phyloP scores from a whole-genome alignment of 1,140 invertebrate species.

The Chelonus insularis region DNA sequence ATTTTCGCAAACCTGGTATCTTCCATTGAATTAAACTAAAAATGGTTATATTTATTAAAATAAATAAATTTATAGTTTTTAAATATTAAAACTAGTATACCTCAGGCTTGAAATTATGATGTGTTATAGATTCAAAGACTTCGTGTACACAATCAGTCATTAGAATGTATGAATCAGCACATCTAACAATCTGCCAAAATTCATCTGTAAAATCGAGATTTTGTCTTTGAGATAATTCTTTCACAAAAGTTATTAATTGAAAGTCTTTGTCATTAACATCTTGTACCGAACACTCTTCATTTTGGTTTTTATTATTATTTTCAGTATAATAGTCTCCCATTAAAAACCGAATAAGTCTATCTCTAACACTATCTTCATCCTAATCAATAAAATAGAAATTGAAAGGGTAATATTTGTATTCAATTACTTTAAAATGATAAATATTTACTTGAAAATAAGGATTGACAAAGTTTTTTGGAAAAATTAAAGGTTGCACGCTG shows the following conservation, averaged over 20 bases:
- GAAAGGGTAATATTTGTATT: too few species aligned
- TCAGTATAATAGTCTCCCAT: slow-evolving; percentile 36
- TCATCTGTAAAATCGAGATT: slow-evolving; percentile 50
- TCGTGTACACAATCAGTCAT: slow-evolving; percentile 41
- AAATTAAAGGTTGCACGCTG: slow-evolving; percentile 33
- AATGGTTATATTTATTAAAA: slow-evolving; percentile 11
- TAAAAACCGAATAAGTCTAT: slow-evolving; percentile 37
- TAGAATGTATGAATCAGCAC: slow-evolving; percentile 32
- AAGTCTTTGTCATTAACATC: slow-evolving; percentile 31
- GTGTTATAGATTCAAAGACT: slow-evolving; percentile 38
- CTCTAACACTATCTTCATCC: slow-evolving; percentile 33
- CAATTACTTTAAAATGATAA: too few species aligned
- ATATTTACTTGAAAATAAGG: slow-evolving; percentile 39
- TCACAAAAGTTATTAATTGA: slow-evolving; percentile 35
- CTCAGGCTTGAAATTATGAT: slow-evolving; percentile 30
- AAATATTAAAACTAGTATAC: too few species aligned
- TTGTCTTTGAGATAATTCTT: slow-evolving; percentile 35
- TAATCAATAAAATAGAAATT: too few species aligned
- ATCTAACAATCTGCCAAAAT: slow-evolving; percentile 46
- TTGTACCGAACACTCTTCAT: too few species aligned
- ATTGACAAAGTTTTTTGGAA: slow-evolving; percentile 39
- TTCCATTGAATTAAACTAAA: slow-evolving; percentile 40
- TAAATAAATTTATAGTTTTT: too few species aligned
- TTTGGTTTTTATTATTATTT: too few species aligned
- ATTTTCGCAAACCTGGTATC: slow-evolving; percentile 41